Evolutionary conservation across 2,113 vertebrate species (phyloP), one percentile per base, ranked within the genome.

Genomic region (Nasalis larvatus): DNA sequence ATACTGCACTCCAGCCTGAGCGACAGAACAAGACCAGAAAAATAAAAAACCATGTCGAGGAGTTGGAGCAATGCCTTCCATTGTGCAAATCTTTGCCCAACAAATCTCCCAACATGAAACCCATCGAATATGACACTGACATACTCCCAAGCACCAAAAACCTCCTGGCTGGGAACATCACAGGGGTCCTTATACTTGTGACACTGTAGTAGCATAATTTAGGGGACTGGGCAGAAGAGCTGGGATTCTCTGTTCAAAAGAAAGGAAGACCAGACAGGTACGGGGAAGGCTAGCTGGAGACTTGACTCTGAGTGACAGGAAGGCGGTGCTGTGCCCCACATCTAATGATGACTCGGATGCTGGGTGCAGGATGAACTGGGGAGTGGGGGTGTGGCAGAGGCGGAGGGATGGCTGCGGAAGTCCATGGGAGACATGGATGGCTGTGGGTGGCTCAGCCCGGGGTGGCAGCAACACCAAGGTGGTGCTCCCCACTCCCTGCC

Each of bases 141-240:
- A 14, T 21, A 14, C 49, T 23, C 82, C 47, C 27, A 66, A 47
- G 76, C 47, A 1, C 76, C 1, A 8, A 12, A n/a, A 45, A 37
- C 4, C 17, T 63, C 30, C 37, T 10, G 25, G 21, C 0, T 40
- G 77, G 37, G 82, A 68, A 45, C 35, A 17, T 17, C n/a, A 32
- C 9, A 2, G 3, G 20, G 1, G 25, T n/a, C 27, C 13, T 77
- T 13, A 11, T 0, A 9, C 25, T 49, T 3, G 1, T 42, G 83
- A 58, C 56, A 76, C 91, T 1, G 27, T 17, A 21, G 4, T 1
- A 2, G 42, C 9, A 6, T 11, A 16, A n/a, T 23, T 63, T 52
- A 60, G 80, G 81, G 49, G 4, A 76, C 13, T 3, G 16, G 37
- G n/a, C 47, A 71, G 81, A 74, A 82, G 30, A 37, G 27, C n/a